These are phyloP conservation scores for Garrulus glandarius DNA, from an alignment of 2,797 vertebrate genomes.

Conservation along the genomic window DNA sequence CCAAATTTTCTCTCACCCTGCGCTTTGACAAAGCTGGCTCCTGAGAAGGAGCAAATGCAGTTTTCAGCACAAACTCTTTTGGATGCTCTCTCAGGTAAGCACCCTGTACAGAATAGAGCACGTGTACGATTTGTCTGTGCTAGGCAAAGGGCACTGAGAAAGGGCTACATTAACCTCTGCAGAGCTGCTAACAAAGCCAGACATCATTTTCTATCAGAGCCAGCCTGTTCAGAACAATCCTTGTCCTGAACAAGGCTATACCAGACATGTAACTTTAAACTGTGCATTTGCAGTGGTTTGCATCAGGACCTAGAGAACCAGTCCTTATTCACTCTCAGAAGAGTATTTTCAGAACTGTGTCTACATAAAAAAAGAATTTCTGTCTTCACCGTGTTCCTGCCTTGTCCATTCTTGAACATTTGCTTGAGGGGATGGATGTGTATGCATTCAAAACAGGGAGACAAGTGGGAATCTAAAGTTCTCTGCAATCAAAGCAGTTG, in stretches of 20 bases:
- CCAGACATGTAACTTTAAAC: background rate
- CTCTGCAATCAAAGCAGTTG: background rate
- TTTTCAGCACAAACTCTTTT: background rate
- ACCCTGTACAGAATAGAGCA: background rate
- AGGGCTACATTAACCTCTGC: fast-evolving
- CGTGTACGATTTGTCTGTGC: background rate
- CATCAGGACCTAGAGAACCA: background rate
- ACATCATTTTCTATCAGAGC: background rate
- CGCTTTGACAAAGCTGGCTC: background rate
- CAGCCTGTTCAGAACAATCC: background rate
- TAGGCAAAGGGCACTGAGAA: background rate
- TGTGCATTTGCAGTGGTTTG: background rate
- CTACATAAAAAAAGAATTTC: background rate
- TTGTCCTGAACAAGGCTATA: background rate
- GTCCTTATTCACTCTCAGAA: background rate
- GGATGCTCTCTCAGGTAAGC: background rate
- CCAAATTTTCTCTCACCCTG: background rate
- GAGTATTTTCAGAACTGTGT: background rate
- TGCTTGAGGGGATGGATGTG: background rate
- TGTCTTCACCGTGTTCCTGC: background rate
- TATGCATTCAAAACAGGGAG: background rate
- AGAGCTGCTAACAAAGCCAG: background rate
- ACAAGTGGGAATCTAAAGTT: background rate
- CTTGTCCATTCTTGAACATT: background rate
- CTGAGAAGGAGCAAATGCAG: too few species aligned